Conservation (phyloP, 2,888 invertebrate species). For the Steinernema hermaphroditum region DNA sequence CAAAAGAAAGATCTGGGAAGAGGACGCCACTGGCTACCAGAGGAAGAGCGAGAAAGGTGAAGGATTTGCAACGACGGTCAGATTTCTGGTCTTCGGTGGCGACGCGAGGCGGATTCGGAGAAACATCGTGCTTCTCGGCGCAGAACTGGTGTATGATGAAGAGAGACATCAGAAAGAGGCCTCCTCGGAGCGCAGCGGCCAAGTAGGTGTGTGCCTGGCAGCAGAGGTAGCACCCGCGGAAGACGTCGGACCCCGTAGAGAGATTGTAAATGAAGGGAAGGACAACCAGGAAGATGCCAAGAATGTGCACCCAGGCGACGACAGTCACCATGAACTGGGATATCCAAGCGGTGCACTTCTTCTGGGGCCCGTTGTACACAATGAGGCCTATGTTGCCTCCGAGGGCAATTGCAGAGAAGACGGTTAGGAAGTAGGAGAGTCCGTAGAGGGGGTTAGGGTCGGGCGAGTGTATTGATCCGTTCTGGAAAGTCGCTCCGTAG, state of each 20-base stretch:
- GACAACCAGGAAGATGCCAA: neutral
- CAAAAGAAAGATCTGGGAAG: constrained; percentile 8
- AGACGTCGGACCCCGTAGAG: constrained; percentile 15
- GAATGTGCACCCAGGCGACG: neutral
- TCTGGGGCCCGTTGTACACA: neutral
- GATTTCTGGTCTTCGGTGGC: neutral
- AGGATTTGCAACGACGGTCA: neutral
- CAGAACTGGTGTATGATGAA: constrained; percentile 1
- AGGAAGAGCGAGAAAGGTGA: neutral
- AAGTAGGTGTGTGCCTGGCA: neutral
- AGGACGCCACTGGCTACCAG: neutral
- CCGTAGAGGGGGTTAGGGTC: neutral
- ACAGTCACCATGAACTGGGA: neutral
- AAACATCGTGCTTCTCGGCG: neutral
- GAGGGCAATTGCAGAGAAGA: neutral
- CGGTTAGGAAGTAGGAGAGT: neutral
- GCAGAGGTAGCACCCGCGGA: constrained; percentile 4
- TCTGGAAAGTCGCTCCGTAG: neutral
- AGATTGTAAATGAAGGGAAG: constrained; percentile 2
- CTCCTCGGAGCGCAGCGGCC: neutral
- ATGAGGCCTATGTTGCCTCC: neutral
- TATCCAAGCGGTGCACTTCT: constrained; percentile 1
- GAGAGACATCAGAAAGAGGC: neutral
- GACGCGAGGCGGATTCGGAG: neutral
- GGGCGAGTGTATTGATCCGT: neutral